phyloP scores from a whole-genome alignment of 2,113 vertebrate species.

The Eonycteris spelaea region DNA sequence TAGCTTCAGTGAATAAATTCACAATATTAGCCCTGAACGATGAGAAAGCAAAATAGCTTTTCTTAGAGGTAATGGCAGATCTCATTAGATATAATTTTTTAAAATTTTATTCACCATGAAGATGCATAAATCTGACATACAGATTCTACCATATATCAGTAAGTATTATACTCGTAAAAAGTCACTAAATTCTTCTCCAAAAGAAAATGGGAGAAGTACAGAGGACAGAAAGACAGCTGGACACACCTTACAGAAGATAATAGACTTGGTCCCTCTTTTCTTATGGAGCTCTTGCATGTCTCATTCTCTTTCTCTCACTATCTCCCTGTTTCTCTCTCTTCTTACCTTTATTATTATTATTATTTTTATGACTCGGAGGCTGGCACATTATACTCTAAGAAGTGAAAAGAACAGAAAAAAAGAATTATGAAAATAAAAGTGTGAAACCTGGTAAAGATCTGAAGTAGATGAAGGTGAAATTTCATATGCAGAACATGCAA shows the following conservation, averaged over 20 bases:
- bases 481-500: slow-evolving; percentile 54
- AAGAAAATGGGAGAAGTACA: slow-evolving; percentile 2
- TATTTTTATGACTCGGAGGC: background rate
- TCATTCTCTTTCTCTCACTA: fast-evolving
- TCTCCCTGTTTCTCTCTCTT: no score
- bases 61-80: slow-evolving; percentile 47
- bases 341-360: fast-evolving
- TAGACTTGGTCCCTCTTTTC: background rate
- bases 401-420: background rate
- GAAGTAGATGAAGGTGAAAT: slow-evolving; percentile 50
- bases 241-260: background rate
- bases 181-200: slow-evolving; percentile 47
- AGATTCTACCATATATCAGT: slow-evolving; percentile 7
- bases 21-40: slow-evolving; percentile 24
- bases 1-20: slow-evolving; percentile 42
- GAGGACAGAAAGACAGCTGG: background rate
- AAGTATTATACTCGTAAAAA: background rate
- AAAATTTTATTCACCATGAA: slow-evolving; percentile 35
- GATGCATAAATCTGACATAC: slow-evolving; percentile 14
- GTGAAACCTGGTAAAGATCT: slow-evolving; percentile 29
- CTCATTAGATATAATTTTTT: slow-evolving; percentile 44
- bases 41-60: slow-evolving; percentile 54
- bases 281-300: background rate
- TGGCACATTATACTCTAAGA: background rate
- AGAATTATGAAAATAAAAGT: slow-evolving; percentile 15